Percentiles rank a stretch among this genome's conserved stretches.
Conservation (phyloP, 2,888 invertebrate species). For the Acanthosepion pharaonis region DNA sequence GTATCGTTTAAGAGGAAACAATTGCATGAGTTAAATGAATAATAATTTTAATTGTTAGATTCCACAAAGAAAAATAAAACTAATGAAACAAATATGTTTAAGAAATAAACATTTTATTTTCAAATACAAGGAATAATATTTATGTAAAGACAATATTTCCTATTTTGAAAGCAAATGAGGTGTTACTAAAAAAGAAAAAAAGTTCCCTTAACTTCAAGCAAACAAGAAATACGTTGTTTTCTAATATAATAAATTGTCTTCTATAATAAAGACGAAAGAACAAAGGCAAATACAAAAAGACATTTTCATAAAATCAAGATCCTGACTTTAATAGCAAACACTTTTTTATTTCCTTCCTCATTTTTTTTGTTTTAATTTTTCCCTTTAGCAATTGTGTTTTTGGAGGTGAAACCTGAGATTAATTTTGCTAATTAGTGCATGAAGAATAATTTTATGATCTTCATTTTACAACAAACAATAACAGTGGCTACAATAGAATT, state of each 20-base stretch:
- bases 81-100: not conserved
- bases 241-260: not conserved
- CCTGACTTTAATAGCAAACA: not conserved
- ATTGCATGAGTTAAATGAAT: not conserved
- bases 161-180: not conserved
- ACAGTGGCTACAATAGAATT: not conserved
- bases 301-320: not conserved
- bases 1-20: not conserved
- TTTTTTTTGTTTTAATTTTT: not conserved
- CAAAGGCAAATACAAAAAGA: not conserved
- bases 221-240: not conserved
- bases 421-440: not conserved
- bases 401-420: not conserved
- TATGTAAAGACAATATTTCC: not conserved
- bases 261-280: not conserved
- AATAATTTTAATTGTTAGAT: not conserved
- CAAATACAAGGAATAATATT: not conserved
- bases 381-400: not conserved
- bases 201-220: not conserved
- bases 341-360: not conserved
- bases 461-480: not conserved
- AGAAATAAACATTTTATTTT: not conserved
- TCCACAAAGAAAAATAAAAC: not conserved
- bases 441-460: not conserved
- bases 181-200: not conserved